Evolutionary conservation across 2,113 vertebrate species (phyloP), one percentile per base, ranked within the genome.

Genomic region (Laticauda colubrina): DNA sequence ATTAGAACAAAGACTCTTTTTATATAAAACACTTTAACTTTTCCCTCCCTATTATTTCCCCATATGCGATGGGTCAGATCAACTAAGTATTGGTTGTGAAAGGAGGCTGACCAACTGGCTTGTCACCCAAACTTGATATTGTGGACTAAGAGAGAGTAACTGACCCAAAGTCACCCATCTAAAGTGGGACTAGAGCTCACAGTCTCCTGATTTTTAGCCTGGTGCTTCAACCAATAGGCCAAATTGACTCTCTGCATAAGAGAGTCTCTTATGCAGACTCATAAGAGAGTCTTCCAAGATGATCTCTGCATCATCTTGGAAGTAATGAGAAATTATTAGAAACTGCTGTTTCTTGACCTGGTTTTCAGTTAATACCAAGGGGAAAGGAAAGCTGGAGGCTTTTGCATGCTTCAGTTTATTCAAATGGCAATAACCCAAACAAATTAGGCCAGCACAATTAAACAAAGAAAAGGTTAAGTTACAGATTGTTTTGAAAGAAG

Each of bases 381-480:
- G 56, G 24, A 29, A 29, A 89, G 43, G 3, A 51, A 89, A 48
- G 14, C 23, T 45, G 39, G 23, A 59, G 57, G 23, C 48, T 87
- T 51, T 45, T 45, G n/a, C 3, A 9, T 29, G 24, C 23, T 43
- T 89, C 20, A 0, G 10, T 5, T 56, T 89, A 89, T 57, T 53
- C 34, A 5, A 34, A 39, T 23, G 26, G 26, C 12, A 39, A 81
- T 81, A 39, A 81, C 39, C 15, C 69, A 81, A 81, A 81, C 69
- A 81, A 81, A 81, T 81, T 39, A 81, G 94, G 91, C 92, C 96
- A 96, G 89, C 89, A 94, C 59, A 89, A 93, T 86, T 92, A 81
- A 96, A 96, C 24, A 96, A 97, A 97, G 81, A 81, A 81, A 81
- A 81, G 69, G 69, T 81, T 81, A 39, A 81, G 69, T 39, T 39